Conservation (phyloP, 1,140 invertebrate genomes). For the Drosophila dunni region DNA sequence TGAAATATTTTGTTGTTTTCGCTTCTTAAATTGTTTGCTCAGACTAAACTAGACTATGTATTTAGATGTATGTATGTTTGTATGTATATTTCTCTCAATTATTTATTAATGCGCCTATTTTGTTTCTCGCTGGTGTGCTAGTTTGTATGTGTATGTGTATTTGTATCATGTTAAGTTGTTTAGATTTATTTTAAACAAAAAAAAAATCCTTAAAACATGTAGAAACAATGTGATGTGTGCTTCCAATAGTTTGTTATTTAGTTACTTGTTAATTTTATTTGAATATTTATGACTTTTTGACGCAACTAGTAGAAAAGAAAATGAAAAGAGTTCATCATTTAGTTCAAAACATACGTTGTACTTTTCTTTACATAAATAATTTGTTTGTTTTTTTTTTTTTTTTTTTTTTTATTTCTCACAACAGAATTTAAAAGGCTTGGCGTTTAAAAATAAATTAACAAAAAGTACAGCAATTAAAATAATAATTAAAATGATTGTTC, state of each 20-base stretch:
- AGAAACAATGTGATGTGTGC: conserved; percentile 59
- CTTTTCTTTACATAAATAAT: conserved; percentile 46
- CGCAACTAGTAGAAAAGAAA: conserved; percentile 62
- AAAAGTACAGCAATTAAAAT: conserved; percentile 58
- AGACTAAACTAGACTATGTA: conserved; percentile 77
- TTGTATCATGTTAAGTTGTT: conserved; percentile 24
- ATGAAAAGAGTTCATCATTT: conserved; percentile 7
- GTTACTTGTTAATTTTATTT: conserved; percentile 61
- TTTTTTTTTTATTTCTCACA: conserved; percentile 51
- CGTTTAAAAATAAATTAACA: conserved; percentile 80
- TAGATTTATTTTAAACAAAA: conserved; percentile 43
- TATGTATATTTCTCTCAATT: conserved; percentile 32
- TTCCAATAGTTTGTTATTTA: conserved; percentile 18
- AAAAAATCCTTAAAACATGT: conserved; percentile 39
- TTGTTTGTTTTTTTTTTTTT: conserved; percentile 33
- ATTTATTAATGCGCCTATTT: conserved; percentile 54
- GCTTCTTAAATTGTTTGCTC: conserved; percentile 70
- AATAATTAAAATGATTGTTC: conserved; percentile 41
- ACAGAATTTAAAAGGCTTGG: conserved; percentile 65
- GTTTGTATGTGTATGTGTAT: conserved; percentile 33
- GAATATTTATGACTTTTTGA: conserved; percentile 74
- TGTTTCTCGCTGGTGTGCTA: conserved; percentile 21
- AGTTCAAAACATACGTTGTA: conserved; percentile 34
- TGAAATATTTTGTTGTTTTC: conserved; percentile 37
- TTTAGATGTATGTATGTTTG: conserved; percentile 61